Percentiles rank a stretch among this genome's conserved stretches.
Evolutionary conservation across 2,797 vertebrate genomes (phyloP).

Genomic region (Dendrocincla fuliginosa): DNA sequence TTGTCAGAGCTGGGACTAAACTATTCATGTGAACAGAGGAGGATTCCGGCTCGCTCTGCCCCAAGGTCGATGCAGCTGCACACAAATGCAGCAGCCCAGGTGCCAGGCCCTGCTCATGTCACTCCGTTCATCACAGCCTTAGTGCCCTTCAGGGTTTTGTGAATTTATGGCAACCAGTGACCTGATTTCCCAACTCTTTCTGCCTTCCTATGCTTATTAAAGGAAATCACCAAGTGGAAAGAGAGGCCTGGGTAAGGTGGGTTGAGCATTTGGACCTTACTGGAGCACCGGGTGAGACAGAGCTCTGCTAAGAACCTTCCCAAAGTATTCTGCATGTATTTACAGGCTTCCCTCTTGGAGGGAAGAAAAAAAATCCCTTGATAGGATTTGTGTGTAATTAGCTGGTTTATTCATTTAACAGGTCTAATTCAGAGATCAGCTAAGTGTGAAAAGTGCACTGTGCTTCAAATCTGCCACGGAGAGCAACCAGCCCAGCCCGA

Average conservation of each 20-base stretch:
- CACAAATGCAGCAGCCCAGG: not conserved
- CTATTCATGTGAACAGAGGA: not conserved
- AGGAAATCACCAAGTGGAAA: not conserved
- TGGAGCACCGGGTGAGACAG: not conserved
- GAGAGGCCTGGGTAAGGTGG: not conserved
- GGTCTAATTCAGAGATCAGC: slow-evolving; percentile 59
- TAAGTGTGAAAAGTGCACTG: slow-evolving; percentile 42
- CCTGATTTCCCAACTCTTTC: not conserved
- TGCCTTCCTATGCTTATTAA: not conserved
- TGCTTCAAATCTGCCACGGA: not conserved
- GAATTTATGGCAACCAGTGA: not conserved
- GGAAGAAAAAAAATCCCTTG: slow-evolving; percentile 37
- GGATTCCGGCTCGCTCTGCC: not conserved
- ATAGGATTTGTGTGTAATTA: slow-evolving; percentile 63
- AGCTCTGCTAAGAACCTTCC: not conserved
- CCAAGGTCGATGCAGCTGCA: fast-evolving
- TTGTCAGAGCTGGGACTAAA: not conserved
- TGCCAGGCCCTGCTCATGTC: not conserved
- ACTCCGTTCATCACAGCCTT: not conserved
- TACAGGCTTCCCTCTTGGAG: not conserved
- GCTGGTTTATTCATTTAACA: slow-evolving; percentile 57
- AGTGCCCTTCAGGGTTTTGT: not conserved
- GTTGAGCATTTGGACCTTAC: not conserved
- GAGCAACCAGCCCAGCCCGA: not conserved
- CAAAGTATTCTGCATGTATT: not conserved